Evolutionary conservation across 2,113 vertebrate species (phyloP).

Genomic region (Planiliza haematocheilus): DNA sequence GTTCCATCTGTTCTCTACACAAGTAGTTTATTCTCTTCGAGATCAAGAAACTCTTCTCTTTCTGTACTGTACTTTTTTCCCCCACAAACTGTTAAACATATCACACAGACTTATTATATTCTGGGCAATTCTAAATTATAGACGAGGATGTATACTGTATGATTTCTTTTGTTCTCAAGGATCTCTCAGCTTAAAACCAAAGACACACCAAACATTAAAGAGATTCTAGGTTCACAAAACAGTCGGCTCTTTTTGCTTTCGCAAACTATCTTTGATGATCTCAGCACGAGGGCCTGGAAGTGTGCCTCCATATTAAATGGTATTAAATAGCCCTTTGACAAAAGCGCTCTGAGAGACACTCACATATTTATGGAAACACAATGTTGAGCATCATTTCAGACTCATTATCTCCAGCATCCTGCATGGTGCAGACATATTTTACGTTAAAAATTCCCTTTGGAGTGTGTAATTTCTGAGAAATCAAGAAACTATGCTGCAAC

Average conservation of each 20-base stretch:
- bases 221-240: neutral
- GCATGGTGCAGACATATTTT: neutral
- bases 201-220: neutral
- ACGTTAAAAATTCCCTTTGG: neutral
- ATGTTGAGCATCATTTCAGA: conserved; percentile 8
- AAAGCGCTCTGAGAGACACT: conserved; percentile 36
- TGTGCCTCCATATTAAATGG: conserved; percentile 23
- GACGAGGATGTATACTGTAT: too few relatives aligned
- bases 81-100: neutral
- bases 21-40: too few relatives aligned
- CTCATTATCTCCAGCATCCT: neutral
- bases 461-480: neutral
- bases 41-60: too few relatives aligned
- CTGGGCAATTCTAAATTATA: too few relatives aligned
- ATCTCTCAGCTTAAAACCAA: neutral
- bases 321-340: conserved; percentile 37
- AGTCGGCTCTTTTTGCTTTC: neutral
- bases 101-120: neutral
- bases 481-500: neutral
- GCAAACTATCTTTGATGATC: neutral
- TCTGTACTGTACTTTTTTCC: neutral
- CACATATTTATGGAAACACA: conserved; percentile 27
- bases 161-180: neutral
- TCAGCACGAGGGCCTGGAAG: conserved; percentile 10
- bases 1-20: too few relatives aligned